A percentile compares a stretch with the other conserved stretches of the same genome.
These are phyloP conservation scores for Ictalurus punctatus DNA, from an alignment of 2,113 vertebrate species.

Conservation along the genomic window DNA sequence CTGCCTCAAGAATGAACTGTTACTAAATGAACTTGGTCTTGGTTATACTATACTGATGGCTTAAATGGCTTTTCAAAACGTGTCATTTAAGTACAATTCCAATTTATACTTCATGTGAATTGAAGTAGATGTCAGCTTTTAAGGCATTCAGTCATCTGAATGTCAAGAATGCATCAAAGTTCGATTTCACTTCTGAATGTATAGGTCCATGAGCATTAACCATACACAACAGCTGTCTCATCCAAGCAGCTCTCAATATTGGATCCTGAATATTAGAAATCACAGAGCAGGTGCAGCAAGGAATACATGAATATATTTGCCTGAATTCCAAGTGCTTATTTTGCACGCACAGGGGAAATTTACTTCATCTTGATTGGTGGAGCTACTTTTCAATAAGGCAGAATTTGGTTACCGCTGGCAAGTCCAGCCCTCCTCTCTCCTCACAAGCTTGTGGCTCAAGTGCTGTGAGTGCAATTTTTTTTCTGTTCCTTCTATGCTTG, in stretches of 20 bases:
- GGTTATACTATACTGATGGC: conserved; percentile 14
- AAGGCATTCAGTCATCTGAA: neutral
- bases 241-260: conserved; percentile 13
- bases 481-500: conserved; percentile 27
- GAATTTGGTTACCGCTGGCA: neutral
- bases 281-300: conserved; percentile 32
- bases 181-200: neutral
- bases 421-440: neutral
- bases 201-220: neutral
- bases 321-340: conserved; percentile 26
- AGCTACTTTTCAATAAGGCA: conserved; percentile 12
- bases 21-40: conserved; percentile 33
- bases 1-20: conserved; percentile 22
- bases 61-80: conserved; percentile 11
- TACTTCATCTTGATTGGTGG: conserved; percentile 12
- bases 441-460: conserved; percentile 11
- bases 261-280: conserved; percentile 32
- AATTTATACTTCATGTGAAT: neutral
- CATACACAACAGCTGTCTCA: neutral
- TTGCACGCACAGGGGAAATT: neutral
- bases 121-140: neutral
- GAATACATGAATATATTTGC: conserved; percentile 40
- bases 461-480: neutral
- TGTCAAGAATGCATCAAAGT: neutral
- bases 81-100: neutral